Evolutionary conservation across 2,113 vertebrate genomes (phyloP).

Genomic region (Calyptomena viridis): DNA sequence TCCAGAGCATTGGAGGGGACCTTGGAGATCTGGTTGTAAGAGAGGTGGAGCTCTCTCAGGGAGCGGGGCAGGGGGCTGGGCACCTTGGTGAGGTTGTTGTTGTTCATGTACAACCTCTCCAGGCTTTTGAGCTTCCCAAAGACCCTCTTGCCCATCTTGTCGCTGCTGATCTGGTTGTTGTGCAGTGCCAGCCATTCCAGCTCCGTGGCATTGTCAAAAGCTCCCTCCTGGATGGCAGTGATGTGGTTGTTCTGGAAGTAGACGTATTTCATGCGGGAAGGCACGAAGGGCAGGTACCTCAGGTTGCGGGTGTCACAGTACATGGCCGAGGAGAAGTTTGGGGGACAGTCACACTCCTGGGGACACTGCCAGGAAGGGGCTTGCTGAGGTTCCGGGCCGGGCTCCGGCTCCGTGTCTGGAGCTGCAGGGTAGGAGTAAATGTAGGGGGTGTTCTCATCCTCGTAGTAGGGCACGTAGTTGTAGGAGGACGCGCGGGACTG

Average conservation of each 20-base stretch:
- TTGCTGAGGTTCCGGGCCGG: not conserved
- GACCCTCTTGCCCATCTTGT: conserved; percentile 80
- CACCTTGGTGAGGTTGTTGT: conserved; percentile 90
- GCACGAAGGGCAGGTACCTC: conserved; percentile 85
- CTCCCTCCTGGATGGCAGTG: conserved; percentile 80
- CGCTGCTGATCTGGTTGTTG: conserved; percentile 85
- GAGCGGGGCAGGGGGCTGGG: conserved; percentile 85
- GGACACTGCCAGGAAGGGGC: conserved; percentile 80
- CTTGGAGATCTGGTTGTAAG: conserved; percentile 86
- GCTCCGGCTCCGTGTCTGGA: not conserved
- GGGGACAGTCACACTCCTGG: conserved; percentile 90
- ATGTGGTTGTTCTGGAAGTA: conserved; percentile 96
- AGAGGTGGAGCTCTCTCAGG: conserved; percentile 85
- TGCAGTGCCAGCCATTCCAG: conserved; percentile 93
- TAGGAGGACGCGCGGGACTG: conserved; percentile 70
- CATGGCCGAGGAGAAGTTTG: conserved; percentile 89
- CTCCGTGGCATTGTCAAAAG: conserved; percentile 87
- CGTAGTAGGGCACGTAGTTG: conserved; percentile 76
- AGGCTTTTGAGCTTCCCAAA: conserved; percentile 83
- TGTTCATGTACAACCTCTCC: conserved; percentile 89
- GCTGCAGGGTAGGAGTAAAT: conserved; percentile 51
- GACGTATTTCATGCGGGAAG: conserved; percentile 89
- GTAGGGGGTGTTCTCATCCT: conserved; percentile 64
- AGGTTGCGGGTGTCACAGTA: conserved; percentile 91
- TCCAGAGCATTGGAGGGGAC: conserved; percentile 81